These are phyloP conservation scores for Tylochromis polylepis DNA, from an alignment of 2,113 vertebrate species.

Conservation along the genomic window DNA sequence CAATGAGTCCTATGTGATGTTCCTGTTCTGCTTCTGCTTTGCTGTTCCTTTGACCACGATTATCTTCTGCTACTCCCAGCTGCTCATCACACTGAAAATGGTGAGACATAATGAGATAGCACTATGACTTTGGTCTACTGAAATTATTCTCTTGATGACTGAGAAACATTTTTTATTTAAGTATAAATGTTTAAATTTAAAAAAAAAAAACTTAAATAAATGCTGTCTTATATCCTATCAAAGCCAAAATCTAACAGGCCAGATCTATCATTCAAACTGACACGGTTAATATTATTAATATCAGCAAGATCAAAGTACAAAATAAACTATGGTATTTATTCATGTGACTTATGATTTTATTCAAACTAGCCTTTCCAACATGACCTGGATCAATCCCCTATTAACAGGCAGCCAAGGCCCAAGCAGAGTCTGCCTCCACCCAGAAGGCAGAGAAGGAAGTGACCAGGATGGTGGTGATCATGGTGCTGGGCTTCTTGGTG, in stretches of 20 bases:
- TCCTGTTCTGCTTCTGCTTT: conserved; percentile 77
- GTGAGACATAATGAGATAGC: conserved; percentile 38
- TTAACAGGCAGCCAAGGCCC: conserved; percentile 64
- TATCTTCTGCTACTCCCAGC: conserved; percentile 68
- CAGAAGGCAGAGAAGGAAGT: conserved; percentile 74
- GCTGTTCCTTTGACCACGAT: conserved; percentile 62
- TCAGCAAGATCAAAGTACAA: background rate
- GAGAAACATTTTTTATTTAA: background rate
- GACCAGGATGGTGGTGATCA: conserved; percentile 74
- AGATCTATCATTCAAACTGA: background rate
- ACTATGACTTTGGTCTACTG: background rate
- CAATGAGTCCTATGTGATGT: conserved; percentile 75
- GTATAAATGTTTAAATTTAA: too few species aligned
- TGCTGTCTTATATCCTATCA: background rate
- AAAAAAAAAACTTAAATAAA: background rate
- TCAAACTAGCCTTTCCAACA: background rate
- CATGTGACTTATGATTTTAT: background rate
- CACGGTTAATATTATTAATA: background rate
- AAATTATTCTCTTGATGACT: background rate
- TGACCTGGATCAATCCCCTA: background rate
- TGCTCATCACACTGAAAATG: conserved; percentile 71
- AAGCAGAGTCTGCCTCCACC: conserved; percentile 72
- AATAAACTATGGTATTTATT: background rate
- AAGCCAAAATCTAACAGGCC: background rate
- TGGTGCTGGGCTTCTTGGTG: conserved; percentile 72